Evolutionary conservation across 2,113 vertebrate genomes (phyloP).

Genomic region (Bos indicus): DNA sequence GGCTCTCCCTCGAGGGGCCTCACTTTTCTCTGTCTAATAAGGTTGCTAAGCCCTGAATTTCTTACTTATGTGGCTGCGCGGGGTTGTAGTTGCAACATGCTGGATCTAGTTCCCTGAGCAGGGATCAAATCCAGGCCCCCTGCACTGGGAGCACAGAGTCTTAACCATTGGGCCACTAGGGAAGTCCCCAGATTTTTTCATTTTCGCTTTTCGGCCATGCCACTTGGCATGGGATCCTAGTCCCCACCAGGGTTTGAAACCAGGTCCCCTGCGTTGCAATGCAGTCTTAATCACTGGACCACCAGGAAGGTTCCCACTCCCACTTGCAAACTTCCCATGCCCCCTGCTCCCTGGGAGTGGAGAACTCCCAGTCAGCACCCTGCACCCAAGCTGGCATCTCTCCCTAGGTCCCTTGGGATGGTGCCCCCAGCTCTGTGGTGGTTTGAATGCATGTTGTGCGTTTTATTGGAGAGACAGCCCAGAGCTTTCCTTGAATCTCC

Average conservation of each 20-base stretch:
- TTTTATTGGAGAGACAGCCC: neutral
- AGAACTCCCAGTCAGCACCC: neutral
- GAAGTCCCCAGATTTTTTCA: neutral
- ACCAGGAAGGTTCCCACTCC: neutral
- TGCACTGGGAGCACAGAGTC: neutral
- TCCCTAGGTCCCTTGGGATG: neutral
- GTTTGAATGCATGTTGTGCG: accelerated
- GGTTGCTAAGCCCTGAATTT: neutral
- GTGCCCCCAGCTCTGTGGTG: neutral
- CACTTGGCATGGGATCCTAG: neutral
- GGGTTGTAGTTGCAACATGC: neutral
- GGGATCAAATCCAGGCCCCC: neutral
- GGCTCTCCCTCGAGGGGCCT: neutral
- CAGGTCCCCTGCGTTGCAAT: neutral
- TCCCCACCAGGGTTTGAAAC: neutral
- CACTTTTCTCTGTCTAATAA: neutral
- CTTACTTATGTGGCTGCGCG: neutral
- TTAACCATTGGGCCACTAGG: neutral
- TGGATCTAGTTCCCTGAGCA: neutral
- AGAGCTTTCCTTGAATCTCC: neutral
- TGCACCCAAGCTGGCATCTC: neutral
- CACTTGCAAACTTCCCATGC: neutral
- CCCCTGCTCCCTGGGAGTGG: accelerated
- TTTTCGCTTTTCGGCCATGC: neutral
- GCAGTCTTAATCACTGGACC: neutral